Evolutionary conservation across 1,140 invertebrate genomes (phyloP).

Genomic region (Apis mellifera): Amel_HAv3.1 CM009933.2:7594501-7595000

Average conservation of each 20-base stretch:
- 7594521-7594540: not conserved
- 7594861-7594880: slow-evolving; percentile 78
- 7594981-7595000: not conserved
- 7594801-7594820: slow-evolving; percentile 27
- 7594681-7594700: not conserved
- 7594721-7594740: too few relatives aligned
- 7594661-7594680: not conserved
- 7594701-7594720: not conserved
- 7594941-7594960: not conserved
- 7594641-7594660: not conserved
- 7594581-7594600: not conserved
- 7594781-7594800: slow-evolving; percentile 69
- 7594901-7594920: slow-evolving; percentile 69
- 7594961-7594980: not conserved
- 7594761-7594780: slow-evolving; percentile 1
- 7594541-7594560: not conserved
- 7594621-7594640: too few relatives aligned
- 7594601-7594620: too few relatives aligned
- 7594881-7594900: slow-evolving; percentile 51
- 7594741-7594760: not conserved
- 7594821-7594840: slow-evolving; percentile 77
- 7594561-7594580: not conserved
- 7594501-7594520: not conserved
- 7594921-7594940: not conserved
- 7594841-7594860: slow-evolving; percentile 65